Conservation (phyloP, 1,140 invertebrate species). For the Chymomyza costata region DNA sequence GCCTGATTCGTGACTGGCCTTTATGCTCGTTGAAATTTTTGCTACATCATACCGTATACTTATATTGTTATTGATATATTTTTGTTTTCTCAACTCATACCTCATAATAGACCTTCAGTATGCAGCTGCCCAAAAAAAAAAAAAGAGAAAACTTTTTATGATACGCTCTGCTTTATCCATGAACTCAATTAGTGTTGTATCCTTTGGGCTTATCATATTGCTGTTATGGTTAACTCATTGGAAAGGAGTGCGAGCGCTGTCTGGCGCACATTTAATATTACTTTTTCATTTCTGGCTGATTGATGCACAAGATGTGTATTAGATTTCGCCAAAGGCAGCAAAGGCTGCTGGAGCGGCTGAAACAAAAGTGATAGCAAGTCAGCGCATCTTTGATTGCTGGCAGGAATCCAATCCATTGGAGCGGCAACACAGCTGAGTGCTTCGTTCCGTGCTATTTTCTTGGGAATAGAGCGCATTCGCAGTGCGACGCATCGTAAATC, state of each 20-base stretch:
- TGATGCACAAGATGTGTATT: conserved; percentile 53
- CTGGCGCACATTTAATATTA: conserved; percentile 28
- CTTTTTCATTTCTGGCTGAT: conserved; percentile 50
- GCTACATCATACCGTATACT: too few species aligned
- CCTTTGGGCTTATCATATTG: conserved; percentile 43
- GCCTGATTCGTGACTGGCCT: too few species aligned
- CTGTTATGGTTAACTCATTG: conserved; percentile 9
- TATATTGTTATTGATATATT: too few species aligned
- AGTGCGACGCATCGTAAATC: conserved; percentile 50
- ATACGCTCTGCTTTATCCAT: too few species aligned
- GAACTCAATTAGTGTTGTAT: conserved; percentile 52
- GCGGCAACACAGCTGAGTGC: conserved; percentile 22
- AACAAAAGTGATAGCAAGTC: conserved; percentile 5
- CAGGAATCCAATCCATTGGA: too few species aligned
- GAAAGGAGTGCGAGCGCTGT: conserved; percentile 10
- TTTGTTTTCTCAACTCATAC: too few species aligned
- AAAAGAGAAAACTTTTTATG: too few species aligned
- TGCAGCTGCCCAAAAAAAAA: too few species aligned
- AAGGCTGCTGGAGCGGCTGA: conserved; percentile 1
- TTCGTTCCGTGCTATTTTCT: too few species aligned
- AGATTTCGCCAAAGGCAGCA: conserved; percentile 11
- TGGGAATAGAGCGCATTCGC: conserved; percentile 43
- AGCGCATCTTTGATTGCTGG: conserved; percentile 42
- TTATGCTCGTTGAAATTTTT: too few species aligned
- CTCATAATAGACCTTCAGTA: too few species aligned